Base-by-base conservation (phyloP, 2,113 vertebrate genomes). In the Grammomys surdaster region DNA sequence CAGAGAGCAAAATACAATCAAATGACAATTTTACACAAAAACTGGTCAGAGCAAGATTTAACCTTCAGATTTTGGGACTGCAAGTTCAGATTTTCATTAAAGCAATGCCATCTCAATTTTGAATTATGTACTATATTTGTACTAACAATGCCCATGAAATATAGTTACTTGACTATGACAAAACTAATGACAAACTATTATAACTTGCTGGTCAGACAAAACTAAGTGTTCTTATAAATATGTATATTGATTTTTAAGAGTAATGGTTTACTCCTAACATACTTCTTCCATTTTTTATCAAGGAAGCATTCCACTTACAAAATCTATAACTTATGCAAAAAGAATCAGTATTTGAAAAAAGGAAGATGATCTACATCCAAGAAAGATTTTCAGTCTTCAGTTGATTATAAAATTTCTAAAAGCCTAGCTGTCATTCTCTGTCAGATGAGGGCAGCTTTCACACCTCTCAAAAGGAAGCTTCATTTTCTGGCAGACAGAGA, bases 131-230 rank as follows among this genome's bases (percentile, higher is more conserved):
- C 54, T 90, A 48, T 20, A 82, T 86, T 77, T 88, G 7, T 20
- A 67, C 2, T 78, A 54, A 58, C 20, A 93, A 22, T 56, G 3
- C 22, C 13, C 20, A n/a, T 40, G 5, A 81, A 81, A 67, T 56
- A 10, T 26, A n/a, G 28, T 4, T 60, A 76, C 16, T 1, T 91
- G 46, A 89, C 16, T 10, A 78, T 17, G 10, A 90, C 1, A 80
- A 90, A 51, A 72, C 5, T 36, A 73, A 20, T 86, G 5, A 16
- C 65, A 94, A 96, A 94, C 94, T 88, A n/a, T 36, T 70, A 46
- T 33, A 54, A 73, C 7, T 16, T 76, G 54, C 63, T 6, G 28
- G 36, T 6, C 20, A 92, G 58, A 88, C 63, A 85, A 95, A 92
- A 72, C 28, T 75, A 78, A 4, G 40, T 86, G 12, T 48, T 91